Base-by-base conservation (phyloP, 2,113 vertebrate genomes). In the Rhabdomys dilectus region DNA sequence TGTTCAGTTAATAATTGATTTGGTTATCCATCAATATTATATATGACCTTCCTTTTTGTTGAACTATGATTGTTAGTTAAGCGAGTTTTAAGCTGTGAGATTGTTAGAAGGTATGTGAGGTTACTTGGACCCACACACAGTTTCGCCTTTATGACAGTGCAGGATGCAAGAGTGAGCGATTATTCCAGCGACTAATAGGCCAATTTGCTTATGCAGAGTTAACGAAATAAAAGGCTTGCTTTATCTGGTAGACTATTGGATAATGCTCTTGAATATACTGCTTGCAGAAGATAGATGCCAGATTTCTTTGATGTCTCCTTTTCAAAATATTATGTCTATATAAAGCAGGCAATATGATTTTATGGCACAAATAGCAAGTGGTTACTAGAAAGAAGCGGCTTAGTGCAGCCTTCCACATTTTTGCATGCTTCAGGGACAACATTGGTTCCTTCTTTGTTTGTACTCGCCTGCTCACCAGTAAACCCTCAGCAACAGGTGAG, bases 1-100 rank as follows among this genome's bases (percentile, higher is more conserved):
- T 92, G 36, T 56, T 95, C 88, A 51, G 24, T 12, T 45, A 89
- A 92, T 17, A 89, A 89, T 97, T 2, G 78, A 26, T 31, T 97
- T 97, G 87, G 11, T 95, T 97, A 62, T 60, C 36, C 82, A 88
- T 82, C 91, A 93, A 77, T 56, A 93, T 95, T 95, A 36, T 29
- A 91, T 64, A 26, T 29, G 2, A 88, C 4, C 42, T 95, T 91
- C 82, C 34, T 89, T 48, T 86, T 5, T 76, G 56, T 12, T 72
- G 16, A 96, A 9, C 2, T 77, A 68, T 86, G 12, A 91, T 91
- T 92, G 78, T 53, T 58, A 17, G 21, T 53, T 64, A 82, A 42
- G 15, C 16, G n/a, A 82, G 72, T 89, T 94, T 93, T 70, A 60
- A 19, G 16, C 1, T 53, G 82, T 89, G 53, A 58, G 39, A 91